A percentile compares a stretch with the other conserved stretches of the same genome.
These are phyloP conservation scores for Venusia cambrica DNA, from an alignment of 2,888 invertebrate genomes.

Conservation along the genomic window DNA sequence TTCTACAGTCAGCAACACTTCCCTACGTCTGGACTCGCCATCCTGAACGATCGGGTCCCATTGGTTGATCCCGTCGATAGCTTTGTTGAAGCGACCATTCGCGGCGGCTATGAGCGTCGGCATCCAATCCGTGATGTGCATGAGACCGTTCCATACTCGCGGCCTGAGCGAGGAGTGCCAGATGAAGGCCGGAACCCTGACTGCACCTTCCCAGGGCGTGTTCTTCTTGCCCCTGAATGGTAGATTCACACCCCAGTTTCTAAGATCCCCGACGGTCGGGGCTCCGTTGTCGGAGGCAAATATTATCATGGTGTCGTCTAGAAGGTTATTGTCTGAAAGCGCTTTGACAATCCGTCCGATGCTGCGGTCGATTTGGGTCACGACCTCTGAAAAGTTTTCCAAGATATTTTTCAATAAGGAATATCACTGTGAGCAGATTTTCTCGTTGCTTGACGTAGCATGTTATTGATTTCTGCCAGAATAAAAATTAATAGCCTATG, in stretches of 20 bases:
- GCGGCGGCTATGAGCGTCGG: constrained; percentile 84
- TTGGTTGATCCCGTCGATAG: constrained; percentile 85
- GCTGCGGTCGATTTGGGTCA: constrained; percentile 89
- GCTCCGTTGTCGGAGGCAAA: constrained; percentile 96
- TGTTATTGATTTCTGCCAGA: constrained; percentile 12
- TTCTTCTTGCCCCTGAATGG: constrained; percentile 91
- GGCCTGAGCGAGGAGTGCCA: constrained; percentile 84
- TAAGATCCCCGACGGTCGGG: constrained; percentile 86
- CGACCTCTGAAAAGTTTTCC: constrained; percentile 70
- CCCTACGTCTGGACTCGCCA: constrained; percentile 67
- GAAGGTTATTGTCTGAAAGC: constrained; percentile 83
- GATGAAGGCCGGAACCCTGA: constrained; percentile 87
- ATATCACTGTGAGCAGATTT: constrained; percentile 6
- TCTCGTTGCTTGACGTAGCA: constrained; percentile 8
- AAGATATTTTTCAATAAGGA: constrained; percentile 12
- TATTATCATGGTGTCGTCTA: constrained; percentile 91
- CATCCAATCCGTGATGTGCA: constrained; percentile 92
- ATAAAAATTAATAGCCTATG: constrained; percentile 18
- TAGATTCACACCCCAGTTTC: constrained; percentile 89
- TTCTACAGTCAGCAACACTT: constrained; percentile 80
- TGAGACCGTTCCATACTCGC: constrained; percentile 80
- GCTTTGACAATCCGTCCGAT: constrained; percentile 88
- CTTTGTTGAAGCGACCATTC: constrained; percentile 49
- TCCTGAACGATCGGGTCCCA: constrained; percentile 83
- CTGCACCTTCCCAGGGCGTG: constrained; percentile 92